These are phyloP conservation scores for Cistogaster globosa DNA, from an alignment of 2,888 invertebrate species.

Conservation along the genomic window DNA sequence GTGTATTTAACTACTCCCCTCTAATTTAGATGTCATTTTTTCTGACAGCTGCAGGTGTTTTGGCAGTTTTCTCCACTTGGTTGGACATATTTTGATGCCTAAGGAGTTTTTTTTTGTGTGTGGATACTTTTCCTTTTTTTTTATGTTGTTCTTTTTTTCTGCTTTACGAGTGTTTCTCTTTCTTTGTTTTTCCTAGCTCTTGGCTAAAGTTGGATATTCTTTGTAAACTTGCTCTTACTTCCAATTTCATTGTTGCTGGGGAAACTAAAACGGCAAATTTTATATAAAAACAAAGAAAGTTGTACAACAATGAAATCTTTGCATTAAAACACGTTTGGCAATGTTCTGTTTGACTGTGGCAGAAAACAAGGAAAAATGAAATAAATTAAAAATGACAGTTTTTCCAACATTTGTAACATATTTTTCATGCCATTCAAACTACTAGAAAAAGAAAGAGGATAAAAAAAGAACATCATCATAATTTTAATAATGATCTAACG, in stretches of 20 bases:
- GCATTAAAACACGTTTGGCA: constrained; percentile 17
- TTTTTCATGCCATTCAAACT: constrained; percentile 54
- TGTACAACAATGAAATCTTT: constrained; percentile 11
- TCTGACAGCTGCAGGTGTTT: constrained; percentile 73
- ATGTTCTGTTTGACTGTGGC: constrained; percentile 24
- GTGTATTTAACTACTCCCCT: constrained; percentile 56
- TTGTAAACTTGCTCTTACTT: constrained; percentile 31
- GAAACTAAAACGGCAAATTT: constrained; percentile 16
- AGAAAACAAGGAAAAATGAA: constrained; percentile 42
- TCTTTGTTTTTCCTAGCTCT: background rate
- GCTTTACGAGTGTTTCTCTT: background rate
- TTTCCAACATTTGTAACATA: constrained; percentile 67
- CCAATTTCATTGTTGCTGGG: background rate
- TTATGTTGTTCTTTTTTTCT: background rate
- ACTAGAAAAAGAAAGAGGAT: background rate
- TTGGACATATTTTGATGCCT: constrained; percentile 69
- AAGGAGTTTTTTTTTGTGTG: constrained; percentile 52
- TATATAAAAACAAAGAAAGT: constrained; percentile 3
- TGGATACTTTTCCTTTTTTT: constrained; percentile 49
- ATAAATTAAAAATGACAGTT: constrained; percentile 62
- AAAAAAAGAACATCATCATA: constrained; percentile 3
- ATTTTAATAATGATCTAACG: background rate
- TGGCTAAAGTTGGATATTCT: constrained; percentile 25
- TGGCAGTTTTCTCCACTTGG: constrained; percentile 69
- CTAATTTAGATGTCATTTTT: constrained; percentile 73